Evolutionary conservation across 2,113 vertebrate genomes (phyloP), one percentile per base, ranked within the genome.

Genomic region (Hyperopisus bebe): DNA sequence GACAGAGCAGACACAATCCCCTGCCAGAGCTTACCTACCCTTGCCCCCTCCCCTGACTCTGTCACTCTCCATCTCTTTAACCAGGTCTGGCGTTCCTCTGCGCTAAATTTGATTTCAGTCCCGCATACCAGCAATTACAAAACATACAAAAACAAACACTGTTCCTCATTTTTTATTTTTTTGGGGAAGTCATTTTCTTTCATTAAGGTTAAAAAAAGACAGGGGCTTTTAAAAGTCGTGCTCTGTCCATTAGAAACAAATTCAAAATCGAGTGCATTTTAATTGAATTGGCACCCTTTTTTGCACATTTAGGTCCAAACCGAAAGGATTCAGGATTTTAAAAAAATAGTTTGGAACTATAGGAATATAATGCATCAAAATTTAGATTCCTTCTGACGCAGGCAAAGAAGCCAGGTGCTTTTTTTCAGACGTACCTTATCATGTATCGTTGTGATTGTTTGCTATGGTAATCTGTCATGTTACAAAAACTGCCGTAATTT

Each of bases 91-190:
- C 93, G 87, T 91, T 35, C 89, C 89, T 91, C 89, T 89, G 82
- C 90, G 90, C 91, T 92, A 91, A 94, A 93, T 88, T 91, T 92
- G 91, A 91, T 90, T 92, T 90, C 91, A 90, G 90, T 90, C 93
- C 92, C 92, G 62, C 90, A 90, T 90, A 89, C 90, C 55, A 90
- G 92, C 91, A 94, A 94, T 94, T 94, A 93, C 91, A 92, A 91
- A 92, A 93, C 91, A 89, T 92, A 91, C 89, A 92, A 93, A 94
- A 94, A 94, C 92, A 94, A 85, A 94, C 86, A 90, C 77, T 50
- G 88, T 90, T 74, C 90, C 92, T n/a, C 90, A 84, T 83, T 89
- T 89, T 89, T 90, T 87, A 51, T 92, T 87, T 89, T 80, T 70
- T 84, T 35, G 62, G 21, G 62, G 48, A 62, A 91, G 90, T 92